Base-by-base conservation (phyloP, 2,888 invertebrate species). In the Mycalesis mineus region DNA sequence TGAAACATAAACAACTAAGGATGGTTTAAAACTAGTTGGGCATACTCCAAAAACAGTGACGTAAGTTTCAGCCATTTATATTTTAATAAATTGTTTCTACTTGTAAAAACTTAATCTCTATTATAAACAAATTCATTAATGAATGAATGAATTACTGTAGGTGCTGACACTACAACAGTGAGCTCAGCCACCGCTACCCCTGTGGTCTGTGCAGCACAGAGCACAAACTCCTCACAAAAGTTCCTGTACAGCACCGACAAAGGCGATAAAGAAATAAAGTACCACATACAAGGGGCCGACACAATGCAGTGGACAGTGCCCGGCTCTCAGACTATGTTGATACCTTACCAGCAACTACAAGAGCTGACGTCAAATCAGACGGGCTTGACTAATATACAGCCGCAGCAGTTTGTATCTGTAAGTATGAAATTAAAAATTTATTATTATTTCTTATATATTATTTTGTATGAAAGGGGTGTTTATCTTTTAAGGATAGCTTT, bases 321-420 rank as follows among this genome's bases (percentile, higher is more conserved):
- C 0, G 88, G 88, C 0, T 84, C 88, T 0, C 89, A 89, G 64
- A 89, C 89, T 7, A 89, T 89, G 89, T 65, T 88, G 57, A 88
- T 89, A 60, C 89, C 89, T 2, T 89, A 89, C 59, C 89, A 89
- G 64, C 88, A 88, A 60, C 66, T 89, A 2, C 89, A 89, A 62
- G 89, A 89, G 40, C 70, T 88, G 28, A 71, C 85, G 1, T 70
- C 80, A 2, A 78, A 75, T 62, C 88, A 86, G 61, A 68, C 80
- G 33, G 85, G 83, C 7, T 61, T 88, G 54, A 64, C 80, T 9
- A 87, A 85, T 63, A 66, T 89, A 17, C 89, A 88, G 57, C 80
- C 77, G 1, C 88, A 89, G 54, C 89, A 88, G 61, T 89, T 78
- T 83, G 87, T 89, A 57, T 89, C 89, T 55, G 89, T 89, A 65